Evolutionary conservation across 2,113 vertebrate species (phyloP).

Genomic region (Pandion haliaetus): DNA sequence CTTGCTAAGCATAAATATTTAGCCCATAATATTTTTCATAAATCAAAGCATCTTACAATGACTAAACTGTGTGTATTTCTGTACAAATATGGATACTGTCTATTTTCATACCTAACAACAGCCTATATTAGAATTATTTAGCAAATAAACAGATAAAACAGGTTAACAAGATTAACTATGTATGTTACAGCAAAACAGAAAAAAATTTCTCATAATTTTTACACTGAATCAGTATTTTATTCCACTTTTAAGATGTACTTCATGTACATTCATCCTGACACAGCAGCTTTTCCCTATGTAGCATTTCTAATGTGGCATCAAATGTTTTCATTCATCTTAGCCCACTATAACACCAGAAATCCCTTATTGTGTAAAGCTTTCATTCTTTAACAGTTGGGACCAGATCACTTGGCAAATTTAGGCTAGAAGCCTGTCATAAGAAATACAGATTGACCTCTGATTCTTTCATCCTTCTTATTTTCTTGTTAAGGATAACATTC

Average conservation of each 20-base stretch:
- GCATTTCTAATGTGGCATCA: not conserved
- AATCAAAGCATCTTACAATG: not conserved
- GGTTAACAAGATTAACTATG: not conserved
- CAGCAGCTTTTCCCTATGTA: not conserved
- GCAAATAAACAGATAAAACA: not conserved
- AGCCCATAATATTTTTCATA: not conserved
- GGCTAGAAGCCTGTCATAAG: not conserved
- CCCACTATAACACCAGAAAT: not conserved
- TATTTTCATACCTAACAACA: not conserved
- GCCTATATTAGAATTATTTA: not conserved
- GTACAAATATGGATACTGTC: not conserved
- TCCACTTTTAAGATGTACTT: not conserved
- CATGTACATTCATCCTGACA: not conserved
- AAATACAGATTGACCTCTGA: not conserved
- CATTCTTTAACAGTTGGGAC: not conserved
- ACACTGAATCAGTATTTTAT: not conserved
- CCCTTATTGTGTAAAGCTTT: not conserved
- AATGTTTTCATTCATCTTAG: not conserved
- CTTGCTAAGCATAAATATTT: not conserved
- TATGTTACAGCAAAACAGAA: not conserved
- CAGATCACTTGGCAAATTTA: not conserved
- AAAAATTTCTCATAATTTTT: not conserved
- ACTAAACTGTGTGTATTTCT: not conserved
- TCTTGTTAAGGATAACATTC: not conserved
- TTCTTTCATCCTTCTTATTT: not conserved